phyloP scores from a whole-genome alignment of 2,888 invertebrate genomes.

The Limnephilus lunatus region DNA sequence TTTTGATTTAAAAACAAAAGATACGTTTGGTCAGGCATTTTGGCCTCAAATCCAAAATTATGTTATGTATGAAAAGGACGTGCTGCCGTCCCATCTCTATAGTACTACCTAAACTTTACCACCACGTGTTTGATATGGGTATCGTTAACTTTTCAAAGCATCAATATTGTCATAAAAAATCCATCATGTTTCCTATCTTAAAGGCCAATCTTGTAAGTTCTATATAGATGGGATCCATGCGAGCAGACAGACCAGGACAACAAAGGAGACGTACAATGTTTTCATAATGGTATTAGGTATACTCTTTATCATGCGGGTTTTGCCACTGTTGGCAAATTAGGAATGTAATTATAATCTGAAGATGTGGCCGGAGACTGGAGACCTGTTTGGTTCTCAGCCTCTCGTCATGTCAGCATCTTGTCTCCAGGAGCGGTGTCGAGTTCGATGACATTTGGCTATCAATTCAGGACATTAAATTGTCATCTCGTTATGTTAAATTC shows the following conservation, averaged over 20 bases:
- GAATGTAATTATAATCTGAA: not conserved
- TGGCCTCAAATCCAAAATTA: too few relatives aligned
- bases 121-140: too few relatives aligned
- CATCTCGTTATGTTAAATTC: not conserved
- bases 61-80: too few relatives aligned
- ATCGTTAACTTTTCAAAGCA: too few relatives aligned
- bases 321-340: not conserved
- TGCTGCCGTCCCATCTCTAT: too few relatives aligned
- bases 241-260: not conserved
- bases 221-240: not conserved
- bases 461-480: not conserved
- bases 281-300: not conserved
- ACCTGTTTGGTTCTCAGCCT: not conserved
- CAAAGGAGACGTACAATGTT: not conserved
- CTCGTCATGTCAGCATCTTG: not conserved
- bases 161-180: too few relatives aligned
- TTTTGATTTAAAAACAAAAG: too few relatives aligned
- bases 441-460: not conserved
- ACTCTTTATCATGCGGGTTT: not conserved
- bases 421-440: not conserved
- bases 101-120: too few relatives aligned
- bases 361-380: not conserved
- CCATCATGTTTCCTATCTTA: too few relatives aligned
- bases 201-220: too few relatives aligned
- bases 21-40: too few relatives aligned